Conservation (phyloP, 1,140 invertebrate species). For the Lordiphosa mommai region DNA sequence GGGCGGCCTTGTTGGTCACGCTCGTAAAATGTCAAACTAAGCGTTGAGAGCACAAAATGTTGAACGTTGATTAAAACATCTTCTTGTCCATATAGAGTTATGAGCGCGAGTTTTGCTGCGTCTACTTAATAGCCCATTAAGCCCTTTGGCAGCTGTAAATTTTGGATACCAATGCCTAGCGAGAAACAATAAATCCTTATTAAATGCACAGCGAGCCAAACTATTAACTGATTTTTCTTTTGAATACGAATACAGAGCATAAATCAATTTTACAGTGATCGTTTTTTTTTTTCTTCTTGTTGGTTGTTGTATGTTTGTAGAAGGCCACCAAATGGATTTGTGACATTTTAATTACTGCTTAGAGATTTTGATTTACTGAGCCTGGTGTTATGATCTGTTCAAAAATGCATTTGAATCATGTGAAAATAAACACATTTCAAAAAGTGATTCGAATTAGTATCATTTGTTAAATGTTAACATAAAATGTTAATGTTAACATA, state of each 20-base stretch:
- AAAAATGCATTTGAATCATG: constrained; percentile 1
- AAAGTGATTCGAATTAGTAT: neutral
- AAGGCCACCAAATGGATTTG: constrained; percentile 17
- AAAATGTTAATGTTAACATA: too few species aligned
- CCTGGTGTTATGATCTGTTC: constrained; percentile 11
- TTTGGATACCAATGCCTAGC: constrained; percentile 36
- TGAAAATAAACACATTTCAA: constrained; percentile 1
- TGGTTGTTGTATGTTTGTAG: too few species aligned
- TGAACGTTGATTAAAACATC: constrained; percentile 65
- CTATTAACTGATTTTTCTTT: constrained; percentile 71
- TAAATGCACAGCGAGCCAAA: constrained; percentile 59
- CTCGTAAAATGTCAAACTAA: constrained; percentile 67
- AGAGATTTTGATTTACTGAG: constrained; percentile 59
- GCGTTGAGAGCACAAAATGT: constrained; percentile 50
- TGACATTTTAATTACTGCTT: constrained; percentile 71
- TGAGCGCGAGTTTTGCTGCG: constrained; percentile 16
- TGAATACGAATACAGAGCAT: constrained; percentile 57
- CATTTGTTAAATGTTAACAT: too few species aligned
- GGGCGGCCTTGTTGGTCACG: constrained; percentile 52
- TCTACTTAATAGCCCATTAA: constrained; percentile 76
- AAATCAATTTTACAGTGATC: constrained; percentile 62
- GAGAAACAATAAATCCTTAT: constrained; percentile 76
- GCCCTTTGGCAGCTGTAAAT: constrained; percentile 62
- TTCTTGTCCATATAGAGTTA: constrained; percentile 39
- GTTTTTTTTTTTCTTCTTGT: constrained; percentile 12